A percentile compares a stretch with the other conserved stretches of the same genome.
These are phyloP conservation scores for Uria lomvia DNA, from an alignment of 2,113 vertebrate genomes.

Conservation along the genomic window DNA sequence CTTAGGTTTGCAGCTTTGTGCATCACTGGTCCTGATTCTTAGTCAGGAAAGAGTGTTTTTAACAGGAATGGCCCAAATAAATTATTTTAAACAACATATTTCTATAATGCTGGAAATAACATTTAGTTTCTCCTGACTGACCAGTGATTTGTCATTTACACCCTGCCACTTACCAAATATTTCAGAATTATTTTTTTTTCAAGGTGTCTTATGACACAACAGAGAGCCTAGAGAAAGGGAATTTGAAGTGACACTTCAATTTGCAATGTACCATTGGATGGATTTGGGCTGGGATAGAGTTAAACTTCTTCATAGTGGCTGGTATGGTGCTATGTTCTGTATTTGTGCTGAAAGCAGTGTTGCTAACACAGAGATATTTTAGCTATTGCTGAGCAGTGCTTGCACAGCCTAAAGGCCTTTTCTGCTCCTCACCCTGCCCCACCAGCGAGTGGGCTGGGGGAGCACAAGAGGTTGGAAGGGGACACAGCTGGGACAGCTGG, in stretches of 20 bases:
- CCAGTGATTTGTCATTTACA: not conserved
- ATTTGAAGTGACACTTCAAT: not conserved
- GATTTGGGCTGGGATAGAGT: not conserved
- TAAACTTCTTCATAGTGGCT: not conserved
- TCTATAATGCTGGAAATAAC: not conserved
- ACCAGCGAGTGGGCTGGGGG: fast-evolving
- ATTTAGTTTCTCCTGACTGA: not conserved
- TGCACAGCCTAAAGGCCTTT: fast-evolving
- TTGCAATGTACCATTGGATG: not conserved
- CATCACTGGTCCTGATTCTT: not conserved
- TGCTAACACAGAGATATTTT: not conserved
- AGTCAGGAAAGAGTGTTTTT: not conserved
- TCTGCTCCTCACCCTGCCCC: not conserved
- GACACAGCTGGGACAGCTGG: not conserved
- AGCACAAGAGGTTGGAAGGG: not conserved
- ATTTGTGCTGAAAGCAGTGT: not conserved
- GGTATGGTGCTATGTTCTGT: too few species aligned
- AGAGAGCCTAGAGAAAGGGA: not conserved
- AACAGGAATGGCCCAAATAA: not conserved
- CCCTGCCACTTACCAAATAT: not conserved
- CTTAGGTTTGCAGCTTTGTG: not conserved
- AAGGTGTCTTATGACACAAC: not conserved
- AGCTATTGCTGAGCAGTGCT: not conserved
- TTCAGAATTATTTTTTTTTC: not conserved
- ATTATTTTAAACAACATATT: not conserved